These are phyloP conservation scores for Heterodera filipjevi DNA, from an alignment of 2,888 invertebrate species.

Conservation along the genomic window DNA sequence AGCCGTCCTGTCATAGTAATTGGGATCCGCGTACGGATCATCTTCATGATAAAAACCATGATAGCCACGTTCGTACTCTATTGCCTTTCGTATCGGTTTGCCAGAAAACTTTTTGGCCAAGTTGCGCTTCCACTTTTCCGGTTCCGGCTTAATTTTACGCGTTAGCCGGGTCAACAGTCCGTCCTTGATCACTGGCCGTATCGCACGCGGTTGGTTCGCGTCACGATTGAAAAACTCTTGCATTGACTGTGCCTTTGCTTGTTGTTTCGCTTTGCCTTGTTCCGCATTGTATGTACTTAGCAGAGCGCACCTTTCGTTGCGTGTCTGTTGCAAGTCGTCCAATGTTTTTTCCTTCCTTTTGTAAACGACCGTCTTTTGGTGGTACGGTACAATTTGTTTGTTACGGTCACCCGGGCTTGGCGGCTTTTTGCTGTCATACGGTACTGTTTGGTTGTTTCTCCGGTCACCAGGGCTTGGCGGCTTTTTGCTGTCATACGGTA, in stretches of 20 bases:
- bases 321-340: not conserved
- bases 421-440: not conserved
- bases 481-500: not conserved
- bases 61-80: not conserved
- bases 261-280: too few species aligned
- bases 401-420: not conserved
- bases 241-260: too few species aligned
- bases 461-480: not conserved
- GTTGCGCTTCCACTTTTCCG: not conserved
- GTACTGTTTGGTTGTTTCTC: not conserved
- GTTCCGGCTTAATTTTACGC: not conserved
- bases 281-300: not conserved
- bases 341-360: not conserved
- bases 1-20: too few species aligned
- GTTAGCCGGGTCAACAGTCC: not conserved
- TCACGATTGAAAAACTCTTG: too few species aligned
- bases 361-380: not conserved
- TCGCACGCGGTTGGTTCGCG: too few species aligned
- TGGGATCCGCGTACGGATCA: not conserved
- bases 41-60: not conserved
- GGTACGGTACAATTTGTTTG: not conserved
- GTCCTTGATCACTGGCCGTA: too few species aligned
- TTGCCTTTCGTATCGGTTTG: not conserved
- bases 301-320: not conserved
- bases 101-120: not conserved